Evolutionary conservation across 2,797 vertebrate genomes (phyloP), one percentile per base, ranked within the genome.

Genomic region (Otus scops): DNA sequence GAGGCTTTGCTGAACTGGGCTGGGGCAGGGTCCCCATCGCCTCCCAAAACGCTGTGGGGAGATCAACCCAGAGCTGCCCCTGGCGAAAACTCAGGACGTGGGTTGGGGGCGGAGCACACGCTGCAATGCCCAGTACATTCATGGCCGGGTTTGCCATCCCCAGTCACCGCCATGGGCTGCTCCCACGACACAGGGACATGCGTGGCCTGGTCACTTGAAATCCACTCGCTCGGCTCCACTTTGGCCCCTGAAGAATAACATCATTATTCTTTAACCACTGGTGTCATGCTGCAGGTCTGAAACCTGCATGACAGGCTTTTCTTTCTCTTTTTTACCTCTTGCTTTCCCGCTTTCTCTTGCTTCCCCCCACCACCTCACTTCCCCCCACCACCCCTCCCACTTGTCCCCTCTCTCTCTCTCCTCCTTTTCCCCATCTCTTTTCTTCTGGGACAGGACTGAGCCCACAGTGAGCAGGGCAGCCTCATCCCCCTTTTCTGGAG

Each of bases 71-170:
- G 26, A 21, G 15, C 23, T 56, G 41, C 30, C 5, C 10, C 19
- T 4, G 1, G 36, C 1, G 3, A 53, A 13, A 39, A 24, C 54
- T 61, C 26, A 6, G 47, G 45, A 54, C 1, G 0, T 0, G 3
- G 26, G 16, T 1, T n/a, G 38, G 45, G 63, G 24, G 17, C 0
- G 6, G 32, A 28, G 57, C 5, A 1, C 32, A 4, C 1, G 5
- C 45, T 21, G 45, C 21, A 36, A 21, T 36, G 14, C 22, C 39
- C 2, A 3, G 9, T n/a, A 11, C 3, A 4, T 15, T 60, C 18
- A 4, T 27, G 45, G 47, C n/a, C 27, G 14, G 27, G 45, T 36
- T 36, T 60, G 36, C 50, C 5, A 3, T 56, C 34, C 16, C 15
- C 1, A 3, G 34, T 41, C 22, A 21, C 50, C 1, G 2, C 23